A percentile compares a stretch with the other conserved stretches of the same genome.
Evolutionary conservation across 2,797 vertebrate genomes (phyloP).

Genomic region (Clarias fuscus): DNA sequence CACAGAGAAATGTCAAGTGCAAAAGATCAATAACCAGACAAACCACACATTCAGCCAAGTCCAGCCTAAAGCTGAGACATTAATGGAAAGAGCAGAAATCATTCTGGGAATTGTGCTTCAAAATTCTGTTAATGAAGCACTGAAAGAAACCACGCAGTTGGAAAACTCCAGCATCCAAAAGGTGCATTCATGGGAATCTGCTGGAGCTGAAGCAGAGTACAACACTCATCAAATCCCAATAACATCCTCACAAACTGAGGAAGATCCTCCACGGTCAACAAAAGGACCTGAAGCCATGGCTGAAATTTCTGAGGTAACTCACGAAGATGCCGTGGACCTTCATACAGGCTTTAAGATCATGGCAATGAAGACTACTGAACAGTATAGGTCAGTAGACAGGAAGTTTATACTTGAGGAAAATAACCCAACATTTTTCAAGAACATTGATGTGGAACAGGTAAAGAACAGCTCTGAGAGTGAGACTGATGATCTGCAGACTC

Average conservation of each 20-base stretch:
- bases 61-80: constrained; percentile 55
- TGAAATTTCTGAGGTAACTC: not conserved
- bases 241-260: not conserved
- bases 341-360: not conserved
- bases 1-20: constrained; percentile 24
- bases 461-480: not conserved
- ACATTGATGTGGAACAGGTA: not conserved
- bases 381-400: not conserved
- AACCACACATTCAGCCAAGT: constrained; percentile 26
- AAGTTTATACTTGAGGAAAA: not conserved
- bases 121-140: constrained; percentile 38
- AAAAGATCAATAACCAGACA: not conserved
- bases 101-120: constrained; percentile 65
- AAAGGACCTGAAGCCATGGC: not conserved
- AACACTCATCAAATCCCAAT: not conserved
- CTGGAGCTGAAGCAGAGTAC: not conserved
- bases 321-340: not conserved
- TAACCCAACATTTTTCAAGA: not conserved
- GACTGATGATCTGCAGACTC: not conserved
- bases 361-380: not conserved
- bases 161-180: not conserved
- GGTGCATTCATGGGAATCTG: not conserved
- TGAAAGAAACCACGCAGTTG: not conserved
- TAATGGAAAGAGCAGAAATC: constrained; percentile 61
- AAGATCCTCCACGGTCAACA: not conserved